Base-by-base conservation (phyloP, 2,888 invertebrate genomes). In the Ptilodon capucinus region DNA sequence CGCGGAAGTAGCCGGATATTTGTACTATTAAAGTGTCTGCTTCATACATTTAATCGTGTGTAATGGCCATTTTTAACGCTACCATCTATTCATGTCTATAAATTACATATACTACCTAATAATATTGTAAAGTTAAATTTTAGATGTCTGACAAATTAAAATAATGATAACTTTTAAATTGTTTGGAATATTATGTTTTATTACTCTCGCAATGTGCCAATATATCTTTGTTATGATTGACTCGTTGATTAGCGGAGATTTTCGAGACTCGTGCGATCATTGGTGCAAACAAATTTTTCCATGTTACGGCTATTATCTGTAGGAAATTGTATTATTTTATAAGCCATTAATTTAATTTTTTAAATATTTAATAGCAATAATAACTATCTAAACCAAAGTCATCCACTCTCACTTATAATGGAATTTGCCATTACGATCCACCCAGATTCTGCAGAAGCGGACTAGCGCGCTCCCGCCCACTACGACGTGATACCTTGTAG, bases 371-470 rank as follows among this genome's bases (percentile, higher is more conserved):
- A n/a, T n/a, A n/a, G n/a, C n/a, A n/a, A n/a, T n/a, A n/a, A n/a
- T n/a, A 19, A n/a, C 11, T 11, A 56, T 59, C 38, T 60, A 51
- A 62, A 54, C 50, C 54, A 21, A 54, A 45, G 57, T 60, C 54
- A 43, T 47, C 56, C 66, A 79, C 80, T 80, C 80, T 79, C 80
- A 78, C 79, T 76, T 66, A 52, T 54, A 62, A 60, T 64, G 72
- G 77, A 71, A 76, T 72, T 72, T 69, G 60, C 68, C 70, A 71
- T 57, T 70, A 66, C 66, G 57, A 66, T 60, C 54, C 59, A 61
- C 71, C 60, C 67, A 61, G 62, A 72, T 69, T 61, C 54, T 68
- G 64, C 62, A 64, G 64, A 75, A 74, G 68, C 72, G 59, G 57
- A 64, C 64, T 71, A 64, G 54, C 55, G 69, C 64, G 51, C 61